Conservation (phyloP, 2,888 invertebrate species). For the Idaea dimidiata region DNA sequence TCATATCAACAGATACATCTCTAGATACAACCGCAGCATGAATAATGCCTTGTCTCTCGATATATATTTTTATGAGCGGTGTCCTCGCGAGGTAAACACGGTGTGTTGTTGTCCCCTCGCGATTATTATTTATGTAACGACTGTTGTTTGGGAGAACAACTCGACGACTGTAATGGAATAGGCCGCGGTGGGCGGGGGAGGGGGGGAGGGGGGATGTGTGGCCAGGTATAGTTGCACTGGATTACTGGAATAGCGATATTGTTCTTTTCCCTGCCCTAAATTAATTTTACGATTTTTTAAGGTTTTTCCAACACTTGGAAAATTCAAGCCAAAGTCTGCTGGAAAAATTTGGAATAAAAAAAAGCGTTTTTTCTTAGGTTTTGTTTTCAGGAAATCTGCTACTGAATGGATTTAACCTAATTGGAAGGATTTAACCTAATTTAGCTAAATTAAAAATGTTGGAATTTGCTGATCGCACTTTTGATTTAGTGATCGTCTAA, state of each 20-base stretch:
- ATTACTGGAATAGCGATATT: neutral
- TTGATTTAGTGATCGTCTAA: too few species aligned
- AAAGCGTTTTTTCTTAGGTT: too few species aligned
- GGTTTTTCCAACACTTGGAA: too few species aligned
- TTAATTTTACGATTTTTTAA: too few species aligned
- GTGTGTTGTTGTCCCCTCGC: slow-evolving; percentile 56
- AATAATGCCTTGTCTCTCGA: slow-evolving; percentile 43
- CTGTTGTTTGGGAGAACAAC: slow-evolving; percentile 51
- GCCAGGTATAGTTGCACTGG: neutral
- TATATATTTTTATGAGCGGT: slow-evolving; percentile 49
- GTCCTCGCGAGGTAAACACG: slow-evolving; percentile 61
- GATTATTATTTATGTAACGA: slow-evolving; percentile 77
- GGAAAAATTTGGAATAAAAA: too few species aligned
- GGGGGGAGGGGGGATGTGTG: too few species aligned
- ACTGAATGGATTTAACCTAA: too few species aligned
- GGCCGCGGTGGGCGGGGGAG: neutral
- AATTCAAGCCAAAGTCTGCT: too few species aligned
- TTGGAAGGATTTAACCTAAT: too few species aligned
- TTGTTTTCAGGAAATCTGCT: too few species aligned
- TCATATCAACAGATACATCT: slow-evolving; percentile 9
- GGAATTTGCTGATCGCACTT: too few species aligned
- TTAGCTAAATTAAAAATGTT: too few species aligned
- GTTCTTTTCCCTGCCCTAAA: neutral
- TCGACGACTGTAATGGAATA: neutral
- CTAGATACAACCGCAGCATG: slow-evolving; percentile 20